Evolutionary conservation across 1,140 invertebrate species (phyloP).

Genomic region (Drosophila rhopaloa): DNA sequence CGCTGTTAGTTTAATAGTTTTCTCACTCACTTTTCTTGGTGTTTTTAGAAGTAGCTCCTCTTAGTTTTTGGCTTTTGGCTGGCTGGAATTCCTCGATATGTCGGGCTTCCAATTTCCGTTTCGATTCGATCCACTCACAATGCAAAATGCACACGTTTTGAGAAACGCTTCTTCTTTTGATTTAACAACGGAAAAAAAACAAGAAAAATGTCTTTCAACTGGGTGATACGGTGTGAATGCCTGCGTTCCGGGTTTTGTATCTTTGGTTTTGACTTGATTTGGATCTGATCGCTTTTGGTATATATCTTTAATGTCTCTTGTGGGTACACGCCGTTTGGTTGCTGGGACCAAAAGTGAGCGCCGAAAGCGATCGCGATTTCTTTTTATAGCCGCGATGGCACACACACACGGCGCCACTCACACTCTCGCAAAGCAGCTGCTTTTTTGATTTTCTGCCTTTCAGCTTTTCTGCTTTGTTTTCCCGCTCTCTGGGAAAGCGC

Average conservation of each 20-base stretch:
- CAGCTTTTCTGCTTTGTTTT: constrained; percentile 23
- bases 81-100: constrained; percentile 19
- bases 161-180: constrained; percentile 8
- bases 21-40: constrained; percentile 6
- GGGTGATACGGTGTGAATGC: background rate
- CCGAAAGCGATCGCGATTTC: constrained; percentile 71
- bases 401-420: constrained; percentile 14
- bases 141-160: constrained; percentile 32
- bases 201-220: constrained; percentile 16
- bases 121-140: constrained; percentile 34
- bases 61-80: background rate
- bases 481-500: constrained; percentile 16
- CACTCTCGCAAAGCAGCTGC: constrained; percentile 21
- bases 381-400: constrained; percentile 68
- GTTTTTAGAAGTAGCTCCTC: constrained; percentile 2
- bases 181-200: constrained; percentile 25
- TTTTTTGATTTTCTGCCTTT: constrained; percentile 28
- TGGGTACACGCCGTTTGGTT: constrained; percentile 68
- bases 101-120: constrained; percentile 6
- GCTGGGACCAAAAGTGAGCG: constrained; percentile 79
- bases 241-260: constrained; percentile 17
- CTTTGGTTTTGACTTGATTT: constrained; percentile 18
- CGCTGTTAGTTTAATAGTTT: background rate
- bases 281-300: constrained; percentile 17
- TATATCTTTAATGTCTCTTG: constrained; percentile 15